Percentiles rank a stretch among this genome's conserved stretches.
phyloP scores from a whole-genome alignment of 2,888 invertebrate genomes.

The Onthophagus sagittarius region DNA sequence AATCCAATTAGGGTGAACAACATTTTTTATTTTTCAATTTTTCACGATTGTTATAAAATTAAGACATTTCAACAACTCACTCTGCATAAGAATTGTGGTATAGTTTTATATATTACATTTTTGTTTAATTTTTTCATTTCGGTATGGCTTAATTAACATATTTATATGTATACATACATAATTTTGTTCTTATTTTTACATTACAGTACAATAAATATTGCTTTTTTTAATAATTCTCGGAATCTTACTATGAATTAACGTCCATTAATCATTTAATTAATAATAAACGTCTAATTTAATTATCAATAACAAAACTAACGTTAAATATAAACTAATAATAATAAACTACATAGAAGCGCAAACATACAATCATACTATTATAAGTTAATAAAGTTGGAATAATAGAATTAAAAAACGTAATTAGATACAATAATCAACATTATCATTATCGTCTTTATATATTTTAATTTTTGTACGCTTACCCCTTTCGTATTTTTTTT shows the following conservation, averaged over 20 bases:
- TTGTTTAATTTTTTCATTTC: neutral
- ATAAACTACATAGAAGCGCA: no score
- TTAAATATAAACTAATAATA: no score
- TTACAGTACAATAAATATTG: constrained; percentile 9
- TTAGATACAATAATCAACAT: no score
- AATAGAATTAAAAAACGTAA: no score
- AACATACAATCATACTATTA: no score
- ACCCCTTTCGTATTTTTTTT: neutral
- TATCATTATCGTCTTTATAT: no score
- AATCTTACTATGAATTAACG: neutral
- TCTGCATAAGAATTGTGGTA: constrained; percentile 25
- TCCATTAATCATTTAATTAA: no score
- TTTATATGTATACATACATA: constrained; percentile 8
- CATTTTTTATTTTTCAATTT: constrained; percentile 27
- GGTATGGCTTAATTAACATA: neutral
- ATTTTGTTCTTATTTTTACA: constrained; percentile 2
- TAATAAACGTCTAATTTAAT: neutral
- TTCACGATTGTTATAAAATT: constrained; percentile 29
- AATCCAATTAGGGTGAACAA: constrained; percentile 27
- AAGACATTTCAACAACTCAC: constrained; percentile 29
- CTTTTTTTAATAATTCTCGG: neutral
- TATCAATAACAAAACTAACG: no score
- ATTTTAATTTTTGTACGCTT: neutral
- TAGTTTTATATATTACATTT: constrained; percentile 1
- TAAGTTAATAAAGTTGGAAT: no score